phyloP scores from a whole-genome alignment of 2,797 vertebrate species.

The Miichthys miiuy region DNA sequence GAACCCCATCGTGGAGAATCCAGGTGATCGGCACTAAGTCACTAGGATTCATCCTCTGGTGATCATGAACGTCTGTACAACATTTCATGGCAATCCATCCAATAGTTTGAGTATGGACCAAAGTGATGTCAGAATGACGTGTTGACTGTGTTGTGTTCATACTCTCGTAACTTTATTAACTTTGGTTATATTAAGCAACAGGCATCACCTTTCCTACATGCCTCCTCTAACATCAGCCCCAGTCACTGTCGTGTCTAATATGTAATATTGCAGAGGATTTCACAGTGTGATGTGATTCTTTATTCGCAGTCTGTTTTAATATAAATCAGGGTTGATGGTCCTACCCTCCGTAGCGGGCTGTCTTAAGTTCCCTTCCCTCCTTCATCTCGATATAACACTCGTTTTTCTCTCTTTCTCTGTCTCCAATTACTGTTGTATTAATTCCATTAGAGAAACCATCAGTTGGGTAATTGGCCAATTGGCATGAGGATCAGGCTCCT shows the following conservation, averaged over 20 bases:
- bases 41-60: too few relatives aligned
- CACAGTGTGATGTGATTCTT: slow-evolving; percentile 21
- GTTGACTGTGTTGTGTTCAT: neutral
- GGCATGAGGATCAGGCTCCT: slow-evolving; percentile 58
- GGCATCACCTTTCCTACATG: neutral
- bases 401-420: slow-evolving; percentile 40
- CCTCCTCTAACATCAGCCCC: slow-evolving; percentile 16
- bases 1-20: too few relatives aligned
- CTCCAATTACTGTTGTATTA: slow-evolving; percentile 69
- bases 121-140: too few relatives aligned
- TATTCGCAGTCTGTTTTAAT: slow-evolving; percentile 20
- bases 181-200: slow-evolving; percentile 21
- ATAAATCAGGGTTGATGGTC: slow-evolving; percentile 14
- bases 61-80: too few relatives aligned
- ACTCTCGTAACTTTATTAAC: slow-evolving; percentile 27
- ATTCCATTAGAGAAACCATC: slow-evolving; percentile 70
- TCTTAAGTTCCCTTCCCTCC: slow-evolving; percentile 7
- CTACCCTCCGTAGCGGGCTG: slow-evolving; percentile 6
- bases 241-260: slow-evolving; percentile 46
- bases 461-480: slow-evolving; percentile 66
- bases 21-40: too few relatives aligned
- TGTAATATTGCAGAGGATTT: slow-evolving; percentile 12
- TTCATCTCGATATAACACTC: slow-evolving; percentile 15
- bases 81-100: too few relatives aligned
- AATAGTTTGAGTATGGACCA: too few relatives aligned